phyloP scores from a whole-genome alignment of 1,140 invertebrate genomes.

The Lucilia sericata region DNA sequence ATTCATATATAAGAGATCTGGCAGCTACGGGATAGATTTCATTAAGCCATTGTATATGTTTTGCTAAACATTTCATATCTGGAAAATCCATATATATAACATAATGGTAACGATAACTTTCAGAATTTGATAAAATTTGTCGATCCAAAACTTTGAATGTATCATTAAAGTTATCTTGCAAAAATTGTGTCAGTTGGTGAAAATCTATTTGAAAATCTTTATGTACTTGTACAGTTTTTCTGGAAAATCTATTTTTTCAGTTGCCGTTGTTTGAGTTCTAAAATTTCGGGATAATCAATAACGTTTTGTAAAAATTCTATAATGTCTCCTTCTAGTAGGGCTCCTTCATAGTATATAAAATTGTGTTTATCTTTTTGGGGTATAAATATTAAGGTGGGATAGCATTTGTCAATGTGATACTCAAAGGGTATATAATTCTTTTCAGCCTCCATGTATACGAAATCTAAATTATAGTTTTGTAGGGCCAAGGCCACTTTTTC shows the following conservation, averaged over 20 bases:
- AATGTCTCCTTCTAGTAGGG: neutral
- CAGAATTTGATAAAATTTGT: no score
- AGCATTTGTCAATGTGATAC: conserved; percentile 8
- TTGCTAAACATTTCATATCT: neutral
- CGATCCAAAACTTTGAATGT: neutral
- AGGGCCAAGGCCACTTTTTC: conserved; percentile 20
- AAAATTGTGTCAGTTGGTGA: no score
- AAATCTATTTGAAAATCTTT: no score
- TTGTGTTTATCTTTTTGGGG: conserved; percentile 5
- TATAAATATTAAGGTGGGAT: conserved; percentile 29
- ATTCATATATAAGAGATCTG: neutral
- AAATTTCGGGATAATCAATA: neutral
- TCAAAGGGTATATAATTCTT: conserved; percentile 36
- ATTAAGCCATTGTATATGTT: neutral
- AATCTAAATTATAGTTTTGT: conserved; percentile 16
- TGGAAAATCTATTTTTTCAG: no score
- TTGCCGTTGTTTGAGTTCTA: neutral
- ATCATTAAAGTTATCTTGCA: no score
- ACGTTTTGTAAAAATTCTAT: neutral
- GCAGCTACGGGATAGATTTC: neutral
- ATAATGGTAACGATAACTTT: no score
- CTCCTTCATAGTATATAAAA: conserved; percentile 6
- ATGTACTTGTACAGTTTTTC: no score
- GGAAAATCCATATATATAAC: no score
- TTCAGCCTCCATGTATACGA: conserved; percentile 36